phyloP scores from a whole-genome alignment of 1,140 invertebrate species.

The Neodiprion lecontei region DNA sequence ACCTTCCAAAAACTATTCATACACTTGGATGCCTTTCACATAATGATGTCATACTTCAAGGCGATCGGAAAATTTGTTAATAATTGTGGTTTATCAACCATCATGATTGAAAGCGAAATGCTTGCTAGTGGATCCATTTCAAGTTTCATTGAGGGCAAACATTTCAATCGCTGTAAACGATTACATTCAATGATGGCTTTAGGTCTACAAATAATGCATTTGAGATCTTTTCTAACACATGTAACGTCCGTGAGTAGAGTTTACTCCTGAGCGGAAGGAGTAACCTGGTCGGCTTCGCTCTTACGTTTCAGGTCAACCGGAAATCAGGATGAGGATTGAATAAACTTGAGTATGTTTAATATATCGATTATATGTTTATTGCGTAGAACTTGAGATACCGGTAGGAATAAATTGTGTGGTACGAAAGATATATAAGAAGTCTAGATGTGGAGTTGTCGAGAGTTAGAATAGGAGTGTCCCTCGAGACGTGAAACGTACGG shows the following conservation, averaged over 20 bases:
- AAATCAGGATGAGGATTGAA: background rate
- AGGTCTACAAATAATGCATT: constrained; percentile 15
- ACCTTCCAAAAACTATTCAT: constrained; percentile 57
- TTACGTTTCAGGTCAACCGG: no score
- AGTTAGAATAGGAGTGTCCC: no score
- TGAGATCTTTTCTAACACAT: constrained; percentile 10
- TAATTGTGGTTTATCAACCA: constrained; percentile 50
- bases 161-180: constrained; percentile 60
- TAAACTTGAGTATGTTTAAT: background rate
- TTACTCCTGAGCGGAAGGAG: no score
- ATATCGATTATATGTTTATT: constrained; percentile 6
- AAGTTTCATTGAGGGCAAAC: constrained; percentile 53
- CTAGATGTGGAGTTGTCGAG: background rate
- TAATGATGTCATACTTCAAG: constrained; percentile 59
- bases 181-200: constrained; percentile 43
- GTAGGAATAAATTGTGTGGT: no score
- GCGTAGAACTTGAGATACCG: no score
- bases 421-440: background rate
- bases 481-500: no score
- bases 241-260: constrained; percentile 29
- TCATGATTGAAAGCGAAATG: constrained; percentile 52
- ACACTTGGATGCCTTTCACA: constrained; percentile 58
- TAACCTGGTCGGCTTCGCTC: no score
- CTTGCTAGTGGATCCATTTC: constrained; percentile 54
- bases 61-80: constrained; percentile 57